Evolutionary conservation across 2,888 invertebrate genomes (phyloP).

Genomic region (Pelosia muscerda): DNA sequence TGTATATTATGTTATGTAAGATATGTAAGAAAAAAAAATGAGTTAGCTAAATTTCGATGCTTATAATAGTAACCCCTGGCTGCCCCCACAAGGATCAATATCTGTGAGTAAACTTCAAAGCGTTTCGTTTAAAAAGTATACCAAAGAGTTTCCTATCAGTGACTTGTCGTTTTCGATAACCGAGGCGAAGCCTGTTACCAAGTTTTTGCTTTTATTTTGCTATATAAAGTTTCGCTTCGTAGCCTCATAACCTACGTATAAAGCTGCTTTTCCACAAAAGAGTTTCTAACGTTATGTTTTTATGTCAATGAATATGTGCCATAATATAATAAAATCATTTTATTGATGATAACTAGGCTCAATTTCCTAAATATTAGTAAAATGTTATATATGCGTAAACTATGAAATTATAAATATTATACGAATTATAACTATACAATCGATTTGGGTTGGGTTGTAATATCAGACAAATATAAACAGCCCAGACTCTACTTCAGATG

Average conservation of each 20-base stretch:
- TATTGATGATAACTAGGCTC: too few relatives aligned
- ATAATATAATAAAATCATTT: too few relatives aligned
- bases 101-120: not conserved
- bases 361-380: too few relatives aligned
- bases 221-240: not conserved
- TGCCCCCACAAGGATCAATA: not conserved
- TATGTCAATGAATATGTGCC: not conserved
- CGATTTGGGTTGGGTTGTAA: too few relatives aligned
- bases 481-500: too few relatives aligned
- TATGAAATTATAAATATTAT: too few relatives aligned
- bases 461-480: too few relatives aligned
- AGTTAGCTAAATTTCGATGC: not conserved
- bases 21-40: too few relatives aligned
- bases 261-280: not conserved
- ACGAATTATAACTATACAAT: too few relatives aligned
- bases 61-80: not conserved
- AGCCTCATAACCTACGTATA: not conserved
- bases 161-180: not conserved
- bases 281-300: not conserved
- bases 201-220: constrained; percentile 8
- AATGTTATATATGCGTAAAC: too few relatives aligned
- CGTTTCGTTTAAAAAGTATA: not conserved
- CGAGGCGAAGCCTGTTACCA: not conserved
- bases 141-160: not conserved
- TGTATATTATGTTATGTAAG: too few relatives aligned